phyloP scores from a whole-genome alignment of 2,797 vertebrate genomes.

The Simalia tracyae region DNA sequence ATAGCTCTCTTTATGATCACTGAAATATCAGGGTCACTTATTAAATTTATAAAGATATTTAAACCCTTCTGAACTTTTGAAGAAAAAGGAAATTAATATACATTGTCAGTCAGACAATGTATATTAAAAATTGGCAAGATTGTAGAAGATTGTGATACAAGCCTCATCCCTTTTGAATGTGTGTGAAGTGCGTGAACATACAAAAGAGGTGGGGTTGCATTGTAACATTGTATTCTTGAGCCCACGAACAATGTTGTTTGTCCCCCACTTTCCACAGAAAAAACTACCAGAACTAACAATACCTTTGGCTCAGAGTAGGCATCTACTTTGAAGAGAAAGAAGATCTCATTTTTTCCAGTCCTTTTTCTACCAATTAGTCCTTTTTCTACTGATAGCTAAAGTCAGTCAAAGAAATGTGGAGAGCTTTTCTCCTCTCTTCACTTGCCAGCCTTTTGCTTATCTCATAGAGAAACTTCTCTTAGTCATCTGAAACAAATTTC shows the following conservation, averaged over 20 bases:
- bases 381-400: neutral
- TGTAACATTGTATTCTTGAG: neutral
- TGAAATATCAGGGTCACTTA: slow-evolving; percentile 40
- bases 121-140: neutral
- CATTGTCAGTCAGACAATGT: slow-evolving; percentile 42
- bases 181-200: neutral
- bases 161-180: neutral
- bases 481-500: neutral
- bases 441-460: neutral
- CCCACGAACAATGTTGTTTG: neutral
- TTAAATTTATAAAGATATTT: slow-evolving; percentile 54
- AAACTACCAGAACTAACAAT: neutral
- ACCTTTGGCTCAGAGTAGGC: neutral
- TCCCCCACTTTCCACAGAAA: neutral
- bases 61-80: slow-evolving; percentile 54
- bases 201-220: neutral
- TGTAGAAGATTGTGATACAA: neutral
- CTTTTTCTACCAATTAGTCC: neutral
- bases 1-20: slow-evolving; percentile 26
- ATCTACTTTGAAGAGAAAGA: neutral
- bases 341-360: neutral
- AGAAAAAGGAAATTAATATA: slow-evolving; percentile 45
- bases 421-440: neutral
- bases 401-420: neutral
- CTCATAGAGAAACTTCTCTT: neutral